phyloP scores from a whole-genome alignment of 2,113 vertebrate species.

The Cercopithecus mona region DNA sequence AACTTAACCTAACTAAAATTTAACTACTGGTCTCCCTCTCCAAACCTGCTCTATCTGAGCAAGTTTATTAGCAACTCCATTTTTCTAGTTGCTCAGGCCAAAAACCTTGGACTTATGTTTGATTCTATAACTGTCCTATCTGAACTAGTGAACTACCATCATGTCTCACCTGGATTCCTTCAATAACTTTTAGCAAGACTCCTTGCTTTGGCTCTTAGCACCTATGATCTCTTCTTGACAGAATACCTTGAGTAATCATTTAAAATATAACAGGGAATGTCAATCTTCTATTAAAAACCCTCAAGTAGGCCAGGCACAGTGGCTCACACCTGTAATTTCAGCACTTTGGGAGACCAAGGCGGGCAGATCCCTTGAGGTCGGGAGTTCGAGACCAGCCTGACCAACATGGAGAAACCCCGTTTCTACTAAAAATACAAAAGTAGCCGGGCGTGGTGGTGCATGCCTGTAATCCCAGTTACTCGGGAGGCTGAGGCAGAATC shows the following conservation, averaged over 20 bases:
- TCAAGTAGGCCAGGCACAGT: neutral
- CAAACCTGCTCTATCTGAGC: neutral
- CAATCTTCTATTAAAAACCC: neutral
- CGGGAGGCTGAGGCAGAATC: too few species aligned
- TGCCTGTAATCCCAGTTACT: too few species aligned
- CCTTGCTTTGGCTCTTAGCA: neutral
- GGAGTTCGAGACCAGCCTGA: too few species aligned
- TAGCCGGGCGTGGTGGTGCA: too few species aligned
- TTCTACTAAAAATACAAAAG: too few species aligned
- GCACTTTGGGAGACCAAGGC: too few species aligned
- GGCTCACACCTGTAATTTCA: too few species aligned
- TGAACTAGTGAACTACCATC: neutral
- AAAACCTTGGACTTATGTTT: neutral
- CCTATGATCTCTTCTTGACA: neutral
- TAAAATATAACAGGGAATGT: neutral
- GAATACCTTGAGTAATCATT: neutral
- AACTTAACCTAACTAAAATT: neutral
- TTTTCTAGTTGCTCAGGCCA: neutral
- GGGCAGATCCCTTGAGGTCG: too few species aligned
- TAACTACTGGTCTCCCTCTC: neutral
- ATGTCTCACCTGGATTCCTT: neutral
- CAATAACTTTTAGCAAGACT: neutral
- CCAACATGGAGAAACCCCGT: too few species aligned
- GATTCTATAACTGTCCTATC: neutral
- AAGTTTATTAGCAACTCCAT: neutral